Evolutionary conservation across 2,797 vertebrate species (phyloP), one percentile per base, ranked within the genome.

Genomic region (Sphenodon punctatus): DNA sequence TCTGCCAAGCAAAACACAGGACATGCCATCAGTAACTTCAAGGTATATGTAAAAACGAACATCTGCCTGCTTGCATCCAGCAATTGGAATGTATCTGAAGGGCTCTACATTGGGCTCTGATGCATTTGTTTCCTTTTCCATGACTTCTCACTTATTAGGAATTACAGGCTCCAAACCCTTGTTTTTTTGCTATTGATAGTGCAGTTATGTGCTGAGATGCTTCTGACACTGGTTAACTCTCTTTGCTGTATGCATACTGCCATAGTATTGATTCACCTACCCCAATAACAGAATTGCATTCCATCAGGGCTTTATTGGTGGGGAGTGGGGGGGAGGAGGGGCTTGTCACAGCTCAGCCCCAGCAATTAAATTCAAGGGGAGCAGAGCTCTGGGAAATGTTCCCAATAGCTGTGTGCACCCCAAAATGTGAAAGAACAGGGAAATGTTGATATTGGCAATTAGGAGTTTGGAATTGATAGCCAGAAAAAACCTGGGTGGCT

Each of bases 1-100:
- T 83, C 65, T 83, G 85, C 46, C 17, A 89, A 90, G 88, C 20
- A 87, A 79, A 88, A 84, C 80, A 71, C 6, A 71, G 46, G 82
- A 84, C 20, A 88, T n/a, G 32, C 32, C 51, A 19, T 63, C 65
- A 38, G 76, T 66, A 90, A 59, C 45, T 81, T 27, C 41, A 14
- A 38, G 38, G 34, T 43, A 25, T 43, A n/a, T 14, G 22, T 84
- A n/a, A n/a, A 0, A 68, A 39, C 59, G 46, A 85, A 78, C 14
- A 27, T 23, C 73, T 75, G 49, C 73, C 61, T 70, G 25, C 3
- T 15, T 38, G 56, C 43, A 43, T 63, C 38, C 8, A 51, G 8
- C 19, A 68, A 46, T 70, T 68, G 60, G 79, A 85, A 60, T 78
- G 7, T 51, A 42, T 70, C 66, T 75, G 77, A 68, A 51, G 46